Base-by-base conservation (phyloP, 2,113 vertebrate genomes). In the Chaetodon trifascialis region DNA sequence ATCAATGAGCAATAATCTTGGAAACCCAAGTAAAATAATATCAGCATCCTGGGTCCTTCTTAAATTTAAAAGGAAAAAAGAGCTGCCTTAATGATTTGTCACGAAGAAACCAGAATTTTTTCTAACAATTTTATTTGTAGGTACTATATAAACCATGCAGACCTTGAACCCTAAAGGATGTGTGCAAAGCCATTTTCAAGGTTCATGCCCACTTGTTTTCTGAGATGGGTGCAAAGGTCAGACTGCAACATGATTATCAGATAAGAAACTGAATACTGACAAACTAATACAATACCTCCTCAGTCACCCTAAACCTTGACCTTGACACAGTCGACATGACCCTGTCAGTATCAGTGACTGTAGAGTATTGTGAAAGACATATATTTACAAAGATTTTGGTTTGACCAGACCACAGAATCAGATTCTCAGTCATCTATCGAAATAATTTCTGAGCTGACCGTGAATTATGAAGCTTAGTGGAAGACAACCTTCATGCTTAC, bases 191-290 rank as follows among this genome's bases (percentile, higher is more conserved):
- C 23, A 14, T 40, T 82, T 16, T 70, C 51, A 68, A 68, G 60
- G 60, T 80, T 58, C 21, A 34, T 47, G 7, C 49, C 15, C 25
- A 47, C 19, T 30, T 30, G 30, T 11, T 80, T 30, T 51, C 21
- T 34, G 23, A n/a, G 42, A 58, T 16, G 16, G 4, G 55, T 67
- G 55, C 80, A 83, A 83, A 80, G 76, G 62, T 47, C 10, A 10
- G 38, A 65, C 21, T 40, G 17, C 56, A 25, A 36, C 60, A 66
- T 55, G 11, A 73, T 68, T 59, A 62, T 0, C 44, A 42, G 83
- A 85, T 85, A 85, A 88, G 71, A 79, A 63, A 59, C 17, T 73
- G 52, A 54, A 73, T 62, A 73, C 11, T 38, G 25, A 59, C 46
- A 38, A 65, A 30, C 51, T 59, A 58, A 71, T 34, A 47, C 14